A percentile compares a stretch with the other conserved stretches of the same genome.
Evolutionary conservation across 2,113 vertebrate species (phyloP).

Genomic region (Oceanites oceanicus): DNA sequence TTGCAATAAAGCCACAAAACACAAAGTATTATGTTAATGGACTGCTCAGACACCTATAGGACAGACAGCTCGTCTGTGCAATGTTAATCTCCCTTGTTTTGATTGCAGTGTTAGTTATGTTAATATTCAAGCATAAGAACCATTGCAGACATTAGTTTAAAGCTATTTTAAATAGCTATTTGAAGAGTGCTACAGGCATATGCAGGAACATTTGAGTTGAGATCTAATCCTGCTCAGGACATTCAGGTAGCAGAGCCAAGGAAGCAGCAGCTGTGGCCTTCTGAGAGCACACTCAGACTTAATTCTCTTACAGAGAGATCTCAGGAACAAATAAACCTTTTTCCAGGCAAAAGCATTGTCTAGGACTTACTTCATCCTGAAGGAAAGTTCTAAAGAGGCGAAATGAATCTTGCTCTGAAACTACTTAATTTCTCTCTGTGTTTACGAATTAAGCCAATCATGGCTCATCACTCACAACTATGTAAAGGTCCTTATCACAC

Average conservation of each 20-base stretch:
- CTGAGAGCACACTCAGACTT: not conserved
- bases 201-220: not conserved
- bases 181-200: not conserved
- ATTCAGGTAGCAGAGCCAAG: not conserved
- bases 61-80: not conserved
- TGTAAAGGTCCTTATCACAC: not conserved
- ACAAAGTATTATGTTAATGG: not conserved
- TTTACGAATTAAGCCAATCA: not conserved
- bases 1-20: not conserved
- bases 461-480: not conserved
- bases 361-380: not conserved
- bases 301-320: not conserved
- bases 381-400: not conserved
- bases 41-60: not conserved
- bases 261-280: not conserved
- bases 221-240: not conserved
- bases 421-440: not conserved
- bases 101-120: not conserved
- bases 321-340: not conserved
- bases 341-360: not conserved
- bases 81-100: not conserved
- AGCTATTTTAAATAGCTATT: not conserved
- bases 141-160: not conserved
- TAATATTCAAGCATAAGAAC: not conserved
- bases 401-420: not conserved